Evolutionary conservation across 2,888 invertebrate genomes (phyloP), one percentile per base, ranked within the genome.

Genomic region (Tanytarsus gracilentus): DNA sequence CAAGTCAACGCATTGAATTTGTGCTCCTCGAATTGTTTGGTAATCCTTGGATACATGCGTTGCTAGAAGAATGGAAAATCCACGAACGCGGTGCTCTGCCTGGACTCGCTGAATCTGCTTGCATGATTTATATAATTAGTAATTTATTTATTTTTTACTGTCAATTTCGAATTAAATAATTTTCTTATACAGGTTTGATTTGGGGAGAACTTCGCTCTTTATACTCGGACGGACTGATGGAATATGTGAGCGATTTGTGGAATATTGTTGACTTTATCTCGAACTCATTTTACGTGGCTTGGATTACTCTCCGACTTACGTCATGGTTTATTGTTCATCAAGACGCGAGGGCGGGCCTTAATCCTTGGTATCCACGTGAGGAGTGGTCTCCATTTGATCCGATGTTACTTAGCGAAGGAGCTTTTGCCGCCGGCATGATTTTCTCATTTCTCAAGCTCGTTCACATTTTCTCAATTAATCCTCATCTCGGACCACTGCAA

Each of bases 191-290:
- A 93, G 97, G 97, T 78, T 78, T 97, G 62, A 88, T 98, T 67
- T 93, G 94, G 84, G 87, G 88, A 29, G 98, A 99, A 78, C 85
- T 97, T 64, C 84, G 90, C 70, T 80, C 94, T 3, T 75, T 99
- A 8, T 98, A 96, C 87, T 80, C 85, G 2, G 89, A 88, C 60
- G 98, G 98, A 0, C 74, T 97, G 6, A 75, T 85, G 66, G 95
- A 96, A 65, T 99, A 99, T 71, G 81, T 92, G 48, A 86, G 86
- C 65, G 97, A 99, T 73, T 81, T 98, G 64, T 99, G 98, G 98
- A 98, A 99, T 71, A 92, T 98, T 63, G 88, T 98, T 4, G 98
- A 98, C 74, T 97, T 97, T 71, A 88, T 96, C 67, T 97, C 97
- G 6, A 97, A 98, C 71, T 83, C 89, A 66, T 88, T 98, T 68